Evolutionary conservation across 2,888 invertebrate species (phyloP), one percentile per base, ranked within the genome.

Genomic region (Stegophylla sp.): DNA sequence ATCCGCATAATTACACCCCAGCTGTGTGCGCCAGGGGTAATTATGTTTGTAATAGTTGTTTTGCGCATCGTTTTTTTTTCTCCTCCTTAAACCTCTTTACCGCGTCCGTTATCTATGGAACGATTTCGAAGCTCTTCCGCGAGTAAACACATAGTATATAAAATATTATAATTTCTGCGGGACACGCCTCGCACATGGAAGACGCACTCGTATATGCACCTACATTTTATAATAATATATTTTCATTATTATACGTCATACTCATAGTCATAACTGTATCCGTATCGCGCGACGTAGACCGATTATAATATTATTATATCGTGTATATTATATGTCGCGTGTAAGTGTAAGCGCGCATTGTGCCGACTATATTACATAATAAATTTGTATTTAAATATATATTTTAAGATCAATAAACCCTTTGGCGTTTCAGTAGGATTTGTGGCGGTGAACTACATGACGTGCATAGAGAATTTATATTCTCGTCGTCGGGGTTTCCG

Each of bases 21-120:
- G 56, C 10, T 20, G 34, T 7, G 7, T 17, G 41, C 48, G 48
- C 12, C 1, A 26, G 7, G 23, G 56, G 59, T 59, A 59, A 43
- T 73, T 59, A 59, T 26, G n/a, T 59, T 34, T 5, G 43, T 73
- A 41, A 59, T n/a, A n/a, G n/a, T 26, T 73, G 23, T 73, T 59
- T 69, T 34, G 69, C 51, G 69, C 0, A 17, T 17, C n/a, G n/a
- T 51, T 51, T 51, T 17, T 51, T 15, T 51, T 17, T 17, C 51
- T 51, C 51, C 51, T 4, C 51, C 23, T 53, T 17, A 20, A 53
- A 53, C 71, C 53, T 71, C 71, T 20, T 53, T 53, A 71, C 10
- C 53, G 71, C 15, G 12, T 20, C 12, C 9, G 53, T n/a, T 53
- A 3, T 53, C 41, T 34, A 13, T 34, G 53, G 34, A 34, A 34